phyloP scores from a whole-genome alignment of 2,888 invertebrate genomes.

The Miltochrista miniata region DNA sequence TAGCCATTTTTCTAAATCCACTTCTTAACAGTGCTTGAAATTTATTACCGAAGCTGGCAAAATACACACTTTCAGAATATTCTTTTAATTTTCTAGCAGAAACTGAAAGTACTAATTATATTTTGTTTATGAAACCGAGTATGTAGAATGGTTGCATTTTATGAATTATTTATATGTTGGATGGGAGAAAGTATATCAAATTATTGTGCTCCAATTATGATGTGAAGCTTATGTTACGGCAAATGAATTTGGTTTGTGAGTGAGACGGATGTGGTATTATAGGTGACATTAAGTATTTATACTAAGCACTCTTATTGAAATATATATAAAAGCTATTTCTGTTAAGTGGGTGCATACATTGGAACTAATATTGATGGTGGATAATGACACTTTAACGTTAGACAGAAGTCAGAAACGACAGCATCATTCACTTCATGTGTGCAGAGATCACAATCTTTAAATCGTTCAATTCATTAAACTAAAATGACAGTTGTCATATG shows the following conservation, averaged over 20 bases:
- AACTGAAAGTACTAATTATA: conserved; percentile 69
- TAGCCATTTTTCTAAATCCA: too few relatives aligned
- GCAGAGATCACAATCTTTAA: conserved; percentile 31
- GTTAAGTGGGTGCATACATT: conserved; percentile 7
- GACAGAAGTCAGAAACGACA: conserved; percentile 29
- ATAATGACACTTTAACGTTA: conserved; percentile 27
- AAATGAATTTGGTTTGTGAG: conserved; percentile 45
- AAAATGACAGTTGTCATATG: conserved; percentile 24
- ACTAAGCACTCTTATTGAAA: conserved; percentile 19
- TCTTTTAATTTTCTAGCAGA: conserved; percentile 48
- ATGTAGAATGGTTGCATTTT: conserved; percentile 54
- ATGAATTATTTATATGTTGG: conserved; percentile 61
- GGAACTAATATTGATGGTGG: conserved; percentile 8
- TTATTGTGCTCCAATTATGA: conserved; percentile 77
- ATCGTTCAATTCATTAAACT: conserved; percentile 6
- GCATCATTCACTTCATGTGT: conserved; percentile 24
- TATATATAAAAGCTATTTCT: conserved; percentile 11
- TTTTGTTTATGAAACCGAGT: conserved; percentile 36
- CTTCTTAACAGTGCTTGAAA: too few relatives aligned
- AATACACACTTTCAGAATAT: conserved; percentile 11
- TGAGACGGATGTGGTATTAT: conserved; percentile 36
- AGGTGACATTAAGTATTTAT: conserved; percentile 11
- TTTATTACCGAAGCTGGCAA: neutral
- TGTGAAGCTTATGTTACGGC: conserved; percentile 59
- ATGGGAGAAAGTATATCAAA: conserved; percentile 72